Evolutionary conservation across 2,888 invertebrate genomes (phyloP).

Genomic region (Mesorhabditis sp.): DNA sequence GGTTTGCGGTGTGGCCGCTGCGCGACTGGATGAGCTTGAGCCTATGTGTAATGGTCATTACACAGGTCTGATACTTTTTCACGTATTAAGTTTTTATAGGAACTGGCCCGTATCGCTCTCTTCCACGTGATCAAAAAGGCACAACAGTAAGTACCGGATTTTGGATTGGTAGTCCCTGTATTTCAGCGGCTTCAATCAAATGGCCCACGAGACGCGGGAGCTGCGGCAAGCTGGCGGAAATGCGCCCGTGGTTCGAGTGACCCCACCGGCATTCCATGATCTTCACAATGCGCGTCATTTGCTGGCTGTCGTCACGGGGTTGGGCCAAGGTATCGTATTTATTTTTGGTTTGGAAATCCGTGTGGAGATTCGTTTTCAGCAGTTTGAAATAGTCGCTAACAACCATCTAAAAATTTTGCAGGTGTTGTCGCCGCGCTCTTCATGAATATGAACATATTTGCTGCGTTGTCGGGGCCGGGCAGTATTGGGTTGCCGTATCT

Average conservation of each 20-base stretch:
- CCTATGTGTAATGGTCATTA: not conserved
- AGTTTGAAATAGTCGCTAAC: too few species aligned
- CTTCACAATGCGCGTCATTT: conserved; percentile 78
- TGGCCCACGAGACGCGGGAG: conserved; percentile 68
- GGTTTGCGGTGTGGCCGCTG: conserved; percentile 80
- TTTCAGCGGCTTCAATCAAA: conserved; percentile 77
- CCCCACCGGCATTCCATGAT: conserved; percentile 57
- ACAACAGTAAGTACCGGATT: conserved; percentile 34
- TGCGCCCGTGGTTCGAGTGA: conserved; percentile 12
- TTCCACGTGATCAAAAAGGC: conserved; percentile 63
- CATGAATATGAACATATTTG: conserved; percentile 86
- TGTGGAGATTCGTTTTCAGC: not conserved
- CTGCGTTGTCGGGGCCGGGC: conserved; percentile 89
- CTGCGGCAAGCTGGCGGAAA: conserved; percentile 11
- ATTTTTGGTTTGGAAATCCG: not conserved
- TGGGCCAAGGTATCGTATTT: conserved; percentile 11
- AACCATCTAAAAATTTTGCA: conserved; percentile 59
- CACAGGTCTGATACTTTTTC: not conserved
- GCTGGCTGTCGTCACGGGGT: conserved; percentile 72
- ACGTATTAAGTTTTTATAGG: conserved; percentile 69
- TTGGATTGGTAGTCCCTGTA: not conserved
- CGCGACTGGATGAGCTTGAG: conserved; percentile 70
- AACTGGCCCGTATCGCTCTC: conserved; percentile 69
- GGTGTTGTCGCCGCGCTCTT: conserved; percentile 93
- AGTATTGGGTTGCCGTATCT: conserved; percentile 75